Evolutionary conservation across 2,797 vertebrate species (phyloP).

Genomic region (Thalassophryne amazonica): DNA sequence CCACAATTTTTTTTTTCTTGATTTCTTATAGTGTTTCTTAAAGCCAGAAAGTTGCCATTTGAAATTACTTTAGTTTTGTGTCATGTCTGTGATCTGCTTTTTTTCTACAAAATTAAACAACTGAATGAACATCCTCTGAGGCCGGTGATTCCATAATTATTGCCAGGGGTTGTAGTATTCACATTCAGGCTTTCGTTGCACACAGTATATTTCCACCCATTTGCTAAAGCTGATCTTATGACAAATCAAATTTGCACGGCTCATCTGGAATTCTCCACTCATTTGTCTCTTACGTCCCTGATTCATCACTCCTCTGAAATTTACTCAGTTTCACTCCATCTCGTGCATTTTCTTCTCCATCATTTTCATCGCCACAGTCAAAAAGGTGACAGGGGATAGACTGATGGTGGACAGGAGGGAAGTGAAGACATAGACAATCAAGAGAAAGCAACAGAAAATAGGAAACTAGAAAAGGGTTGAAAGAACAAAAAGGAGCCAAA

Average conservation of each 20-base stretch:
- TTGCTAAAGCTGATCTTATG: slow-evolving; percentile 14
- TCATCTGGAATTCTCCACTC: slow-evolving; percentile 19
- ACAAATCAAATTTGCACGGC: not conserved
- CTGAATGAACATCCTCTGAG: too few species aligned
- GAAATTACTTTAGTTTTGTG: too few species aligned
- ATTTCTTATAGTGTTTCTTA: too few species aligned
- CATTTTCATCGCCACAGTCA: slow-evolving; percentile 46
- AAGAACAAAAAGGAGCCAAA: not conserved
- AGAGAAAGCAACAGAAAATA: not conserved
- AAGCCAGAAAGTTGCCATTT: too few species aligned
- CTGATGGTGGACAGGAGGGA: not conserved
- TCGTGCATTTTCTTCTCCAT: slow-evolving; percentile 34
- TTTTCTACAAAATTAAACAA: too few species aligned
- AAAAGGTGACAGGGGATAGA: not conserved
- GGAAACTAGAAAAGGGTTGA: not conserved
- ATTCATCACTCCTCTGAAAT: not conserved
- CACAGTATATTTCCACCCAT: slow-evolving; percentile 15
- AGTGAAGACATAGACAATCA: not conserved
- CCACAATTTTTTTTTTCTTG: too few species aligned
- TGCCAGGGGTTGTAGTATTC: too few species aligned
- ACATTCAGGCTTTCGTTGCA: slow-evolving; percentile 5
- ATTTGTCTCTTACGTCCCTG: not conserved
- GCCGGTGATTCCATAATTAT: too few species aligned
- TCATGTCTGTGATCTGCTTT: too few species aligned
- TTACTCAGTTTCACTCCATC: not conserved